These are phyloP conservation scores for Blastomussa wellsi DNA, from an alignment of 92 coral and sea anemone species.

Conservation along the genomic window DNA sequence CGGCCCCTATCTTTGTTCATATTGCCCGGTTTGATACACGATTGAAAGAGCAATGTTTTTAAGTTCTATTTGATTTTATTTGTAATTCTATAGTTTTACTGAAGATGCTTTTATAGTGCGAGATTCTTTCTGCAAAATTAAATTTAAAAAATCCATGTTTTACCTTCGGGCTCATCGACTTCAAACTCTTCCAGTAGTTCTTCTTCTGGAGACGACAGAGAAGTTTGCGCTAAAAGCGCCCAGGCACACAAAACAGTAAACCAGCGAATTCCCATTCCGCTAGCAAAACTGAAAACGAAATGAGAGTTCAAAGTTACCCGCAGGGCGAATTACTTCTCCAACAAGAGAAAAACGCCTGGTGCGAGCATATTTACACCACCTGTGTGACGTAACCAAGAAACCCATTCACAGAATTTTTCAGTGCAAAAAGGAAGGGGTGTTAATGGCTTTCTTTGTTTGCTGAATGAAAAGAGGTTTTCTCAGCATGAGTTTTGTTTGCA, in stretches of 20 bases:
- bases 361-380: conserved; percentile 29
- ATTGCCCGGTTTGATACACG: background rate
- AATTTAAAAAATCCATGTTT: background rate
- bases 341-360: background rate
- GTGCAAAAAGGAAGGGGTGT: background rate
- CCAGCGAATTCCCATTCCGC: conserved; percentile 48
- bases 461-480: conserved; percentile 23
- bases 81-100: background rate
- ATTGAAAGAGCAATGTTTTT: background rate
- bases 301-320: conserved; percentile 5
- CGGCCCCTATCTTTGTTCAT: background rate
- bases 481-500: conserved; percentile 35
- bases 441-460: conserved; percentile 28
- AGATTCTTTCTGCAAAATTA: background rate
- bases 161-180: conserved; percentile 16
- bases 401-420: conserved; percentile 12
- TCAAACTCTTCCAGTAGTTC: conserved; percentile 26
- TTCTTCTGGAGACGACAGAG: conserved; percentile 27
- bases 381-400: conserved; percentile 24
- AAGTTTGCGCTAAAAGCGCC: conserved; percentile 13
- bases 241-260: conserved; percentile 21
- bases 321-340: background rate
- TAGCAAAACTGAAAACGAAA: conserved; percentile 36
- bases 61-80: background rate
- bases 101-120: background rate